Conservation (phyloP, 2,797 vertebrate species). For the Anas georgica region DNA sequence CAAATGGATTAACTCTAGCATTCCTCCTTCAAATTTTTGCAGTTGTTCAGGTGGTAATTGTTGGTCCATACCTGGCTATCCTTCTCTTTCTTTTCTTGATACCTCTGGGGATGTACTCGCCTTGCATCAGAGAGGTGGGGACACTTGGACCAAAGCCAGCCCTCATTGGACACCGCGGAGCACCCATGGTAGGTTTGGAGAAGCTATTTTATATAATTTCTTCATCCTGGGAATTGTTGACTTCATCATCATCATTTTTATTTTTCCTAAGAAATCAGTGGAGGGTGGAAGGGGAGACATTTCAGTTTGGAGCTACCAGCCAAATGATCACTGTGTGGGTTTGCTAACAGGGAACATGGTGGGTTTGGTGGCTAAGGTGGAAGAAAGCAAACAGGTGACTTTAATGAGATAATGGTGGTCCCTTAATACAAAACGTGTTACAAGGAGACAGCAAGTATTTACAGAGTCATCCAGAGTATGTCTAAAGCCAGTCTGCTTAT, state of each 20-base stretch:
- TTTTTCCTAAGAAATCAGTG: not conserved
- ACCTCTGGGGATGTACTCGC: slow-evolving; percentile 91
- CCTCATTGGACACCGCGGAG: slow-evolving; percentile 91
- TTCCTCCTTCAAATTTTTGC: slow-evolving; percentile 64
- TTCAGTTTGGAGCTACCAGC: not conserved
- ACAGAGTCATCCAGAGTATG: not conserved
- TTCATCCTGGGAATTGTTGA: not conserved
- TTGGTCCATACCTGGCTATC: slow-evolving; percentile 84
- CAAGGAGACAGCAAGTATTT: not conserved
- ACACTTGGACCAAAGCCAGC: slow-evolving; percentile 85
- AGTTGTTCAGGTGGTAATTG: slow-evolving; percentile 84
- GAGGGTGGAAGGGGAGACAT: not conserved
- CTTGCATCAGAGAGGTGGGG: slow-evolving; percentile 87
- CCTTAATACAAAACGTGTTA: not conserved
- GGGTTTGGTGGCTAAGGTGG: not conserved
- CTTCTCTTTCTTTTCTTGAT: slow-evolving; percentile 88
- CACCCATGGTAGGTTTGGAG: slow-evolving; percentile 86
- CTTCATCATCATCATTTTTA: not conserved
- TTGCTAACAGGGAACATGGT: not conserved
- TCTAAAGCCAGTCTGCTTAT: not conserved
- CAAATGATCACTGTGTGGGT: not conserved
- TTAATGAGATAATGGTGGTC: not conserved
- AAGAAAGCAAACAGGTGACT: not conserved
- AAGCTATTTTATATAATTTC: not conserved
- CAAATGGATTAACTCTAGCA: slow-evolving; percentile 50